phyloP scores from a whole-genome alignment of 2,888 invertebrate genomes.

The Ypsolopha scabrella region DNA sequence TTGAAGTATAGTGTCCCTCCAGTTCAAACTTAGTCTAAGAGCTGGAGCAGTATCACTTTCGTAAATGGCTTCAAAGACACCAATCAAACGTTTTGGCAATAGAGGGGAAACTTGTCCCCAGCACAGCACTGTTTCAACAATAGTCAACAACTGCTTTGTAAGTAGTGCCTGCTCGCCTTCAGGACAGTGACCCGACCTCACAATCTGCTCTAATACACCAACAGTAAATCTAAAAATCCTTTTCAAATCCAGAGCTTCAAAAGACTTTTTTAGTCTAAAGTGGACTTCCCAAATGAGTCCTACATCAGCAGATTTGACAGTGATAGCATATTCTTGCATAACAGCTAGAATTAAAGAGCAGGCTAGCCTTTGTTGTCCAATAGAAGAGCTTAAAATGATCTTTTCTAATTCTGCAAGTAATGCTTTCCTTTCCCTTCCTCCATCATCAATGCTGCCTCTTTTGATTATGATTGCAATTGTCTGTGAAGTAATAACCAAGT shows the following conservation, averaged over 20 bases:
- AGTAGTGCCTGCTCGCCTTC: slow-evolving; percentile 68
- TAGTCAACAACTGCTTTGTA: slow-evolving; percentile 78
- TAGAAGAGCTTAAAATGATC: slow-evolving; percentile 84
- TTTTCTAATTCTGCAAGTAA: slow-evolving; percentile 81
- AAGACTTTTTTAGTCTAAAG: slow-evolving; percentile 84
- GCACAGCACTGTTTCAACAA: slow-evolving; percentile 81
- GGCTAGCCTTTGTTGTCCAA: slow-evolving; percentile 82
- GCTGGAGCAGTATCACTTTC: slow-evolving; percentile 75
- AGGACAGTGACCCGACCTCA: slow-evolving; percentile 52
- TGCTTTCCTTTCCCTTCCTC: slow-evolving; percentile 74
- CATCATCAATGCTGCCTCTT: slow-evolving; percentile 82
- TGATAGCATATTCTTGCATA: slow-evolving; percentile 90
- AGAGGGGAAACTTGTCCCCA: slow-evolving; percentile 83
- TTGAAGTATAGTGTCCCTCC: slow-evolving; percentile 83
- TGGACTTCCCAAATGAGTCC: slow-evolving; percentile 92
- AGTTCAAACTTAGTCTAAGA: slow-evolving; percentile 74
- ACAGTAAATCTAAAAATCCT: slow-evolving; percentile 76
- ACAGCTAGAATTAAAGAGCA: slow-evolving; percentile 86
- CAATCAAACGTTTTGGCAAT: slow-evolving; percentile 77
- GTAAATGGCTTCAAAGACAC: slow-evolving; percentile 77
- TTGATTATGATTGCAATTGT: slow-evolving; percentile 91
- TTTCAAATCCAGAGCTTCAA: slow-evolving; percentile 84
- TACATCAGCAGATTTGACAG: slow-evolving; percentile 87
- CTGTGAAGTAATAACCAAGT: slow-evolving; percentile 37
- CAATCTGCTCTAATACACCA: slow-evolving; percentile 52